Evolutionary conservation across 35 echinoderm and acorn worm genomes (phyloP).

Genomic region (Heliocidaris erythrogramma): DNA sequence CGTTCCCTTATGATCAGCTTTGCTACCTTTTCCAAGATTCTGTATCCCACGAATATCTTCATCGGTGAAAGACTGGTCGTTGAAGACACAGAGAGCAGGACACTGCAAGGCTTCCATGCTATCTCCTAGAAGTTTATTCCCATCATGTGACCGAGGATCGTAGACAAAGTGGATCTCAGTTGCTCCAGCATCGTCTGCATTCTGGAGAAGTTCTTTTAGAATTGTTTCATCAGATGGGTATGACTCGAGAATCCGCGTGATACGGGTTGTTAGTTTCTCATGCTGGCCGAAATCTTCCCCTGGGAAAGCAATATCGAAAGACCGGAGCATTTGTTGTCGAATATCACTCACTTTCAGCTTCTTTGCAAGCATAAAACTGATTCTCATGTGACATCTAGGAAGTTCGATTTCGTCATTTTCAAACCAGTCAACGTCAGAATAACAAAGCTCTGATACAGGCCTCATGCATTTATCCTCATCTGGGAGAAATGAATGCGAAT

Average conservation of each 20-base stretch:
- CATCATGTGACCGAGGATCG: too few relatives aligned
- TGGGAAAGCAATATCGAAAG: slow-evolving; percentile 51
- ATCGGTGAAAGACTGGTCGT: slow-evolving; percentile 74
- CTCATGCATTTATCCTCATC: slow-evolving; percentile 35
- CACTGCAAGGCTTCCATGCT: too few relatives aligned
- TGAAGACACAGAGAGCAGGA: slow-evolving; percentile 30
- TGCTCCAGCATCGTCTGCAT: slow-evolving; percentile 46
- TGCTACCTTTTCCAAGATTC: slow-evolving; percentile 73
- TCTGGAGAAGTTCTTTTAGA: slow-evolving; percentile 92
- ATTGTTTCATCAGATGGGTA: slow-evolving; percentile 74
- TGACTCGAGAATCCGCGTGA: slow-evolving; percentile 69
- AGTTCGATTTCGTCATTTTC: background rate
- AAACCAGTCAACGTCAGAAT: slow-evolving; percentile 59
- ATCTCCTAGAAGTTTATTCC: too few relatives aligned
- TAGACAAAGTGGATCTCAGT: too few relatives aligned
- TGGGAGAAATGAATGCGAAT: background rate
- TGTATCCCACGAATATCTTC: slow-evolving; percentile 86
- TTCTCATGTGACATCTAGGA: slow-evolving; percentile 48
- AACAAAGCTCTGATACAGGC: slow-evolving; percentile 29
- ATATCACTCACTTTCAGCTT: slow-evolving; percentile 56
- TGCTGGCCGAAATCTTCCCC: slow-evolving; percentile 75
- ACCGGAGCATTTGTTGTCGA: slow-evolving; percentile 52
- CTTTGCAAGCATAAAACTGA: slow-evolving; percentile 13
- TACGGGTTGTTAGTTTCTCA: slow-evolving; percentile 75
- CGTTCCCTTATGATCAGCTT: slow-evolving; percentile 48